These are phyloP conservation scores for Rhizomys pruinosus DNA, from an alignment of 2,113 vertebrate genomes.

Conservation along the genomic window DNA sequence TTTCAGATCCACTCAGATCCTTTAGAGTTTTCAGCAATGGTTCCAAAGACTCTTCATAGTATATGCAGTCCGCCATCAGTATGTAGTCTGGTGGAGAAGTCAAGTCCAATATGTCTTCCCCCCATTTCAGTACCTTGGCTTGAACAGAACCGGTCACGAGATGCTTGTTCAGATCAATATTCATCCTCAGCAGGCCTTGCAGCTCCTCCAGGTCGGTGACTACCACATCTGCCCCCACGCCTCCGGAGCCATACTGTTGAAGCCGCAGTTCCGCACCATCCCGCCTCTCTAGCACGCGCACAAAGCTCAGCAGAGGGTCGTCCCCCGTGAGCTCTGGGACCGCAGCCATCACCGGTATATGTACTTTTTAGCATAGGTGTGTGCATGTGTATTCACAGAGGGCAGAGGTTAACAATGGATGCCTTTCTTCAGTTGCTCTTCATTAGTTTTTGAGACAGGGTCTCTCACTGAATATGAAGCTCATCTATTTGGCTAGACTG, in stretches of 20 bases:
- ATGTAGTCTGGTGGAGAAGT: constrained; percentile 92
- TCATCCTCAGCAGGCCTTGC: constrained; percentile 90
- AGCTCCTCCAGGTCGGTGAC: constrained; percentile 96
- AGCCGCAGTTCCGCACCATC: constrained; percentile 87
- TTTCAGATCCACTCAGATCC: constrained; percentile 91
- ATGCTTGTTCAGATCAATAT: constrained; percentile 92
- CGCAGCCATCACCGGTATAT: constrained; percentile 54
- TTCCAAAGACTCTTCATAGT: constrained; percentile 97
- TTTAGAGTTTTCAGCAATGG: constrained; percentile 94
- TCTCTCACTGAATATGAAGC: no score
- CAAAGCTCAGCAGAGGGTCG: constrained; percentile 84
- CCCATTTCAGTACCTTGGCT: constrained; percentile 99
- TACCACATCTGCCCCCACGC: constrained; percentile 93
- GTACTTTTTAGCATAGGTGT: no score
- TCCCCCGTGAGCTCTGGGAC: not conserved
- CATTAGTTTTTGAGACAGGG: no score
- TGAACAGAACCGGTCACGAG: constrained; percentile 93
- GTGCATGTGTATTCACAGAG: no score
- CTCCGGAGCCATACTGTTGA: constrained; percentile 91
- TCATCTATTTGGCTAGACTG: no score
- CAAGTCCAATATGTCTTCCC: constrained; percentile 91
- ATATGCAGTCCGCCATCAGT: constrained; percentile 98
- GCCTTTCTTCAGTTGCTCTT: no score
- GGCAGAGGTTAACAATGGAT: no score
- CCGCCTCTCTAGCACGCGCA: constrained; percentile 90